phyloP scores from a whole-genome alignment of 2,888 invertebrate species.

The Campoplex nolae region DNA sequence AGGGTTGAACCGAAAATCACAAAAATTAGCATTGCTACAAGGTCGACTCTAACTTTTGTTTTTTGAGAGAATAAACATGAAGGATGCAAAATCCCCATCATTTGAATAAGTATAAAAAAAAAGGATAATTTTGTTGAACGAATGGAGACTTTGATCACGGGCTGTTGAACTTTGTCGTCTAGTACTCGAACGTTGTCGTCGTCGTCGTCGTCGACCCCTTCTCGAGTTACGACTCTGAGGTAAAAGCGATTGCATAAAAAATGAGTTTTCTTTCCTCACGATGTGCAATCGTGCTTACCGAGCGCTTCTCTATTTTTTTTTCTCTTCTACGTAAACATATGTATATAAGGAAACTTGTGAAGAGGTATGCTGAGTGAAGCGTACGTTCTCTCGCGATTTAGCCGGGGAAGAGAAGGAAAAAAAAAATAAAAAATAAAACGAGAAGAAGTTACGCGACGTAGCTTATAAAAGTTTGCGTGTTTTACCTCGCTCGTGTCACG shows the following conservation, averaged over 20 bases:
- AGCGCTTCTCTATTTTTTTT: neutral
- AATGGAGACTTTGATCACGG: constrained; percentile 37
- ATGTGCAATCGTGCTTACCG: constrained; percentile 54
- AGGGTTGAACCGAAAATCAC: too few relatives aligned
- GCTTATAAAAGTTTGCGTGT: constrained; percentile 67
- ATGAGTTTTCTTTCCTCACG: constrained; percentile 59
- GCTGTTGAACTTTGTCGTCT: constrained; percentile 66
- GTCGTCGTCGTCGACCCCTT: constrained; percentile 4
- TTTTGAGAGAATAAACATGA: neutral
- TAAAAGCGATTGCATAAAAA: constrained; percentile 67
- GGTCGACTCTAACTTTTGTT: neutral
- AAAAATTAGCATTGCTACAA: neutral
- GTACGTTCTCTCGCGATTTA: constrained; percentile 59
- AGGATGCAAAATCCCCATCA: too few relatives aligned
- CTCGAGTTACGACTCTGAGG: constrained; percentile 10
- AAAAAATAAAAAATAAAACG: neutral
- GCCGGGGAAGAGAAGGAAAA: neutral
- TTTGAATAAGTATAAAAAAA: neutral
- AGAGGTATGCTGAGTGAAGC: constrained; percentile 20
- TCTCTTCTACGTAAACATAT: constrained; percentile 12
- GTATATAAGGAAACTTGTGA: constrained; percentile 10
- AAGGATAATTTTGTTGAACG: constrained; percentile 10
- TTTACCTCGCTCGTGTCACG: constrained; percentile 59
- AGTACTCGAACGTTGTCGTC: constrained; percentile 19
- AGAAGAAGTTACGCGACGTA: constrained; percentile 55